phyloP scores from a whole-genome alignment of 2,113 vertebrate genomes.

The Hepsetus odoe region DNA sequence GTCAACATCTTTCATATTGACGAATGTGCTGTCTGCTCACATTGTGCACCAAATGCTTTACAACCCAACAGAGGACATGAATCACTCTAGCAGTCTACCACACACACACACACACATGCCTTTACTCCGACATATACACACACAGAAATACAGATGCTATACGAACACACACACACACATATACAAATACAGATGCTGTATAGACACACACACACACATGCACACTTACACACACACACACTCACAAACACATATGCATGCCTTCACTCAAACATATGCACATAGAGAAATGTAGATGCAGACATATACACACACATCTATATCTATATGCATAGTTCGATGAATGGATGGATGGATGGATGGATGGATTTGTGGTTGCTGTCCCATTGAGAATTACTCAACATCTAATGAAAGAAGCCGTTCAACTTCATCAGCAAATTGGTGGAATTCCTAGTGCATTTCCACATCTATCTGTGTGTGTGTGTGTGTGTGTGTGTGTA shows the following conservation, averaged over 20 bases:
- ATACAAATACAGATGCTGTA: conserved; percentile 5
- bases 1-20: conserved; percentile 99
- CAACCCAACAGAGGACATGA: conserved; percentile 97
- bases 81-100: conserved; percentile 86
- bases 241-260: conserved; percentile 19
- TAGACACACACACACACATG: conserved; percentile 65
- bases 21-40: conserved; percentile 98
- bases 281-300: no score
- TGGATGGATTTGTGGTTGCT: no score
- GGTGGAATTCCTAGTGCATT: conserved; percentile 70
- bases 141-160: conserved; percentile 44
- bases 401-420: conserved; percentile 84
- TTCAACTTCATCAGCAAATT: conserved; percentile 91
- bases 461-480: conserved; percentile 12
- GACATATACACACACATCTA: conserved; percentile 34
- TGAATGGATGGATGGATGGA: no score
- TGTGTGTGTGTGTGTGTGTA: conserved; percentile 23
- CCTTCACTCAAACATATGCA: conserved; percentile 45
- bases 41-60: conserved; percentile 99
- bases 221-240: conserved; percentile 38
- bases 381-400: conserved; percentile 80
- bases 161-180: conserved; percentile 43
- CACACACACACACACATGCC: conserved; percentile 69
- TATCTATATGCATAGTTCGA: no score
- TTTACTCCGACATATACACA: conserved; percentile 48